Percentiles rank a stretch among this genome's conserved stretches.
Conservation (phyloP, 1,140 invertebrate genomes). For the Halictus rubicundus region DNA sequence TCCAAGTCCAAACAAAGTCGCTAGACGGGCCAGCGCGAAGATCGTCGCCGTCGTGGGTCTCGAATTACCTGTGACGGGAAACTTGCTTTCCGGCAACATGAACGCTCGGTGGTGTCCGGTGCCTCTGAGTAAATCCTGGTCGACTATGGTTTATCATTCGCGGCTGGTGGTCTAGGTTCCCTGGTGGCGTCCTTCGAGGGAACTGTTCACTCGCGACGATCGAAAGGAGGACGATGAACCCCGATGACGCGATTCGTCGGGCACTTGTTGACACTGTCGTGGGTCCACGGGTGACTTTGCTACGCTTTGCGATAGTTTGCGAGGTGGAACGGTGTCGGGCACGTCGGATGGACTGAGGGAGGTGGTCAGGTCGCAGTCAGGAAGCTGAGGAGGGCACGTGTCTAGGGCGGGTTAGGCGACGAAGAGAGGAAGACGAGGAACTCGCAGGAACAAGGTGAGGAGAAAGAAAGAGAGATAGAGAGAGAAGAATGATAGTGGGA, state of each 20-base stretch:
- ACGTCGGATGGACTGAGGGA: constrained; percentile 8
- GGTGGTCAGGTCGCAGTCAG: constrained; percentile 16
- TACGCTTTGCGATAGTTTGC: no score
- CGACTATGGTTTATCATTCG: background rate
- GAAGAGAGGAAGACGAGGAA: constrained; percentile 35
- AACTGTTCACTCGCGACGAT: background rate
- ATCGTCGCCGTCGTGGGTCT: no score
- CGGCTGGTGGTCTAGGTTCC: background rate
- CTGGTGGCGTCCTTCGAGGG: background rate
- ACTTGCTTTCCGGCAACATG: constrained; percentile 80
- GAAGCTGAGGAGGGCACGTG: constrained; percentile 54
- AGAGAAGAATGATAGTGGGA: background rate
- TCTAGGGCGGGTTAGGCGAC: constrained; percentile 31
- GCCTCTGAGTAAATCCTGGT: constrained; percentile 16
- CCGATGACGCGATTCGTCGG: constrained; percentile 6
- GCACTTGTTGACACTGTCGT: constrained; percentile 33
- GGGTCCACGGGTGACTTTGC: background rate
- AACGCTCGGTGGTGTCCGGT: constrained; percentile 47
- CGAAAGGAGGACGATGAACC: constrained; percentile 18
- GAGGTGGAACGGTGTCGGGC: background rate
- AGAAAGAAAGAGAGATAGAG: background rate
- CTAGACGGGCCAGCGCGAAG: no score
- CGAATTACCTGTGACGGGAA: constrained; percentile 79
- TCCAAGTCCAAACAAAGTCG: background rate
- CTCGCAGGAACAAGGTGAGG: constrained; percentile 15